Conservation (phyloP, 2,888 invertebrate species). For the Allophyes oxyacanthae region DNA sequence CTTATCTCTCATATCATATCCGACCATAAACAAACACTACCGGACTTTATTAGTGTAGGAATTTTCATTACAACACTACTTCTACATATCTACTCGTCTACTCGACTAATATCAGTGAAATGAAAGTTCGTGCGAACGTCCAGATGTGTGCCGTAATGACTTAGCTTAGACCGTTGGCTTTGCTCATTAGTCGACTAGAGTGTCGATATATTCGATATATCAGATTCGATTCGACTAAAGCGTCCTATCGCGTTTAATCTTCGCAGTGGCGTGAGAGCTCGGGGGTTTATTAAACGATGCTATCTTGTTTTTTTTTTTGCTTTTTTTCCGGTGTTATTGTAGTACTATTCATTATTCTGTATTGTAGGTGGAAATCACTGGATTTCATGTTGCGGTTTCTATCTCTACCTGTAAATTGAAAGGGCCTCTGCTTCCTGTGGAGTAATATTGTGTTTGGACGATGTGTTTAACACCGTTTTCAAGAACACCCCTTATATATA, state of each 20-base stretch:
- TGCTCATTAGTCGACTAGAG: constrained; percentile 82
- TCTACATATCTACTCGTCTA: constrained; percentile 77
- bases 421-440: too few species aligned
- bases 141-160: constrained; percentile 76
- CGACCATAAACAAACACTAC: constrained; percentile 34
- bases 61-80: constrained; percentile 74
- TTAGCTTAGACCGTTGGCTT: constrained; percentile 76
- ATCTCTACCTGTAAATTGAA: too few species aligned
- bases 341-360: too few species aligned
- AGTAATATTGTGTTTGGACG: too few species aligned
- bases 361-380: constrained; percentile 9
- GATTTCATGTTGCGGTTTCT: not conserved
- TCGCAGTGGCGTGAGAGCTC: constrained; percentile 55
- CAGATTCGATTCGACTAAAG: constrained; percentile 73
- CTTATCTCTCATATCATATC: constrained; percentile 46
- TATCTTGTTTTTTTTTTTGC: constrained; percentile 27
- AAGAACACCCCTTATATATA: too few species aligned
- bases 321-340: constrained; percentile 13
- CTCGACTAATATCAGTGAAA: constrained; percentile 73
- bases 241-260: constrained; percentile 68
- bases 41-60: constrained; percentile 73
- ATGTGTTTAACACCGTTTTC: too few species aligned
- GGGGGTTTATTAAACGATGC: constrained; percentile 42
- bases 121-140: constrained; percentile 78
- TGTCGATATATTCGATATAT: constrained; percentile 65